Percentiles rank a stretch among this genome's conserved stretches.
Conservation (phyloP, 2,888 invertebrate genomes). For the Beris morrisii region DNA sequence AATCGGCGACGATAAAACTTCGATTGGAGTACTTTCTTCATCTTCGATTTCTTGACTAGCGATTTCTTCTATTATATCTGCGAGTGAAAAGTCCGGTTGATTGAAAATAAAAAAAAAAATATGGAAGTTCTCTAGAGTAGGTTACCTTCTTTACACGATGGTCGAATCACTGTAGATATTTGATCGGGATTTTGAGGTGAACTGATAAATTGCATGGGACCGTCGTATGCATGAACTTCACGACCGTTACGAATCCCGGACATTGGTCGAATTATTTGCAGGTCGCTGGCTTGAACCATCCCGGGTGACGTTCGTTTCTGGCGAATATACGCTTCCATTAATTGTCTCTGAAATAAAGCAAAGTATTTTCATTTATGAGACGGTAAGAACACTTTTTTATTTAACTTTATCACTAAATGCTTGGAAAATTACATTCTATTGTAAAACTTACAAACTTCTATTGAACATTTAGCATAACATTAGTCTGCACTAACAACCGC, state of each 20-base stretch:
- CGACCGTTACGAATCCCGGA: constrained; percentile 67
- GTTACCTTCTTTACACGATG: constrained; percentile 46
- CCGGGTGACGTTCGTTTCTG: constrained; percentile 83
- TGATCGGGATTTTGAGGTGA: constrained; percentile 80
- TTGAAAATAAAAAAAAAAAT: background rate
- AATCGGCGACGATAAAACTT: constrained; percentile 52
- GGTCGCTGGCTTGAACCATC: constrained; percentile 85
- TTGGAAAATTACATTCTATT: background rate
- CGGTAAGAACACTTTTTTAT: background rate
- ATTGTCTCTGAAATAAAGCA: constrained; percentile 65
- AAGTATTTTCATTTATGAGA: background rate
- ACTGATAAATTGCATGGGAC: constrained; percentile 84
- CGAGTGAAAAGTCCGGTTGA: background rate
- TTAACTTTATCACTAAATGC: background rate
- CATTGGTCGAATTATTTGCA: constrained; percentile 70
- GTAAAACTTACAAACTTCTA: background rate
- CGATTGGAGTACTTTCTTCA: constrained; percentile 64
- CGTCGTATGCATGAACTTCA: constrained; percentile 67
- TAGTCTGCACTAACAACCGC: background rate
- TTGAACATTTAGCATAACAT: too few relatives aligned
- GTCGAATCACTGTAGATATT: constrained; percentile 57
- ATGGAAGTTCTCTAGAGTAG: too few relatives aligned
- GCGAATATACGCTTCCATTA: constrained; percentile 87
- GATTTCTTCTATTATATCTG: constrained; percentile 54
- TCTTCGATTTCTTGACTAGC: constrained; percentile 61